Base-by-base conservation (phyloP, 1,140 invertebrate genomes). In the Palaemon carinicauda region DNA sequence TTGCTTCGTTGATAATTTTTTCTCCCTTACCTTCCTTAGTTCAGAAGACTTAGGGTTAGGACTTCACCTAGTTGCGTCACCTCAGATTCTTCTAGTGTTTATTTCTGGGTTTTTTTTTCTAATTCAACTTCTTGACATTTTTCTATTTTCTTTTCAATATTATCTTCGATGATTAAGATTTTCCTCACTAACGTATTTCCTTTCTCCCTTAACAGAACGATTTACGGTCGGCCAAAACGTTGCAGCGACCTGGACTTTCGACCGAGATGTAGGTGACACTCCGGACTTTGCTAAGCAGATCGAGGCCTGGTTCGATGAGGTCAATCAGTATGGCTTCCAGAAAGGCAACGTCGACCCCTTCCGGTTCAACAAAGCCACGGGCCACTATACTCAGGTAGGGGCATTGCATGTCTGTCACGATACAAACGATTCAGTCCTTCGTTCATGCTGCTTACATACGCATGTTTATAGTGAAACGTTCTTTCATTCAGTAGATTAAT, bases 151-250 rank as follows among this genome's bases (percentile, higher is more conserved):
- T 7, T 2, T n/a, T 31, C 33, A 31, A 1, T 27, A 27, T 15
- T 31, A 19, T 74, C n/a, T 33, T 12, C 29, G 17, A 14, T 9
- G 3, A 33, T 1, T 41, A 14, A n/a, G n/a, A 14, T 10, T n/a
- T 31, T 1, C 3, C 4, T 15, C 31, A 15, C 15, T 75, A 1
- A 27, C 12, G 9, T 65, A 2, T 24, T 17, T 24, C 29, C 31
- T n/a, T 33, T 27, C 51, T 56, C 51, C 53, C 50, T n/a, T 17
- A 53, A 31, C 89, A 94, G 95, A 93, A 80, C 93, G 95, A 86
- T 96, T 96, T 90, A 93, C 93, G 0, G 96, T 96, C 60, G 96
- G 96, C 5, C 96, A 97, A 91, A 97, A 97, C 91, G 93, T 96
- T 65, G 96, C 95, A 1, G 94, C 94, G 31, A 94, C 95, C 0